A percentile compares a stretch with the other conserved stretches of the same genome.
Conservation (phyloP, 2,888 invertebrate genomes). For the Operophtera brumata region DNA sequence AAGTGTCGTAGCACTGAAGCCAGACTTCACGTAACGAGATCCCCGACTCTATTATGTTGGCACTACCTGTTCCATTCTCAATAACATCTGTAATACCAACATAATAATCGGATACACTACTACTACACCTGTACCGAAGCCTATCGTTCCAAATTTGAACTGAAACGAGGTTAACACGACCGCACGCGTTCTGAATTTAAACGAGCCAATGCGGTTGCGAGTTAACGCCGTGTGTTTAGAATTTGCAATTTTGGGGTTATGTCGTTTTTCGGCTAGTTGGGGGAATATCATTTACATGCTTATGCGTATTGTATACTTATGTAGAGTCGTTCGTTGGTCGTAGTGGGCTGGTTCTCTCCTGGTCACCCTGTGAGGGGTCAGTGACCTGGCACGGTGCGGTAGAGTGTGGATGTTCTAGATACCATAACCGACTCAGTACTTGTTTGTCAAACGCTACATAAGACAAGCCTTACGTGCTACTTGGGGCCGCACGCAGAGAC, state of each 20-base stretch:
- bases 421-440: too few relatives aligned
- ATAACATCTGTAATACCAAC: background rate
- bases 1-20: too few relatives aligned
- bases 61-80: too few relatives aligned
- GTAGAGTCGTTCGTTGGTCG: too few relatives aligned
- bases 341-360: too few relatives aligned
- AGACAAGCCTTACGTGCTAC: background rate
- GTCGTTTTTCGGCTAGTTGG: slow-evolving; percentile 19
- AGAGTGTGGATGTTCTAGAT: background rate
- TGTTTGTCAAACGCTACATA: background rate
- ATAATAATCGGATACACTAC: slow-evolving; percentile 9
- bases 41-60: background rate
- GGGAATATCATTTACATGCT: slow-evolving; percentile 15
- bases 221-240: slow-evolving; percentile 41
- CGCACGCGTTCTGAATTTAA: slow-evolving; percentile 69
- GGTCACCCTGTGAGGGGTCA: background rate
- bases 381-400: too few relatives aligned
- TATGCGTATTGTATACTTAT: background rate
- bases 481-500: too few relatives aligned
- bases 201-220: slow-evolving; percentile 58
- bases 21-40: background rate
- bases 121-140: slow-evolving; percentile 13
- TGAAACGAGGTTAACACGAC: slow-evolving; percentile 58
- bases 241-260: slow-evolving; percentile 38
- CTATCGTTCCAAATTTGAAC: slow-evolving; percentile 51